Evolutionary conservation across 2,888 invertebrate genomes (phyloP).

Genomic region (Tinea trinotella): DNA sequence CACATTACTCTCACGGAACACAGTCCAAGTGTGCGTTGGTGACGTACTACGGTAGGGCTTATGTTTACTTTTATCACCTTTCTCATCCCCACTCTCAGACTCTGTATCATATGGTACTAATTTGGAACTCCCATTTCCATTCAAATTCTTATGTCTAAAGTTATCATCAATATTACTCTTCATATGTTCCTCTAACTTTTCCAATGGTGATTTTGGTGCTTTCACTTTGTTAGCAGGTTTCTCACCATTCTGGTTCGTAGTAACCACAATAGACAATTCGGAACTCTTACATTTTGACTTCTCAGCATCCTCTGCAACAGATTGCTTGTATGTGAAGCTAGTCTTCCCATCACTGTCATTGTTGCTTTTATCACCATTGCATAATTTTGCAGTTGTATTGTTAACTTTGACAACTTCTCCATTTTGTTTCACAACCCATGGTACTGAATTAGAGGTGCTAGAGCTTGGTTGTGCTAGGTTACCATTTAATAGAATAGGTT

Average conservation of each 20-base stretch:
- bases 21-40: conserved; percentile 56
- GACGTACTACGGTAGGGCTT: conserved; percentile 48
- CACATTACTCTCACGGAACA: conserved; percentile 50
- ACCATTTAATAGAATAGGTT: conserved; percentile 58
- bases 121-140: conserved; percentile 44
- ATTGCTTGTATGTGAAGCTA: conserved; percentile 47
- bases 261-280: conserved; percentile 36
- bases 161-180: conserved; percentile 35
- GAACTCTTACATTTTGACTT: conserved; percentile 40
- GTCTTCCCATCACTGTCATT: conserved; percentile 49
- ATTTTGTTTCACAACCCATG: conserved; percentile 64
- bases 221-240: conserved; percentile 42
- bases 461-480: conserved; percentile 49
- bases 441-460: conserved; percentile 43
- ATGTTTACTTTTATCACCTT: conserved; percentile 30
- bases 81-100: conserved; percentile 61
- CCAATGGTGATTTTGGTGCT: conserved; percentile 51
- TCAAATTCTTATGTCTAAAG: conserved; percentile 36
- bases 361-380: conserved; percentile 45
- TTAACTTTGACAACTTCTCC: conserved; percentile 59
- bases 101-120: conserved; percentile 75
- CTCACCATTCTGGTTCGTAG: conserved; percentile 30
- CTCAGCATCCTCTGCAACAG: conserved; percentile 38
- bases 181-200: conserved; percentile 62
- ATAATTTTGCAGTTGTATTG: conserved; percentile 39